A percentile compares a stretch with the other conserved stretches of the same genome.
Evolutionary conservation across 64 coral and sea anemone genomes (phyloP).

Genomic region (Montipora capricornis): DNA sequence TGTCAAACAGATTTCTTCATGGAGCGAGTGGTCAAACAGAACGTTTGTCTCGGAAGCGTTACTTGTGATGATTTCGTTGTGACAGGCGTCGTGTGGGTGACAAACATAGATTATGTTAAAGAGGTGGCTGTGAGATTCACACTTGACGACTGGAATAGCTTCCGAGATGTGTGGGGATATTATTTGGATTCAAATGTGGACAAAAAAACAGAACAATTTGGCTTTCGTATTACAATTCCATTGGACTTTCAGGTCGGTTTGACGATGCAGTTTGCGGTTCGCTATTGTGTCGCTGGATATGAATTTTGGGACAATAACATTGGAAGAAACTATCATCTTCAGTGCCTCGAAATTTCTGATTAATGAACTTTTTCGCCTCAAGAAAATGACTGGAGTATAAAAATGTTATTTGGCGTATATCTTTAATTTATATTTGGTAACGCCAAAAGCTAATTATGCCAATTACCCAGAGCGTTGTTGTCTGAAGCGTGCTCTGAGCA

Average conservation of each 20-base stretch:
- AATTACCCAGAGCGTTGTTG: background rate
- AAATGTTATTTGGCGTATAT: too few relatives aligned
- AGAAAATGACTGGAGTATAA: too few relatives aligned
- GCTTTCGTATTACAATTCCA: slow-evolving; percentile 42
- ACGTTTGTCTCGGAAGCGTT: slow-evolving; percentile 66
- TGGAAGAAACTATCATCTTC: slow-evolving; percentile 50
- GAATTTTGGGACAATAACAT: slow-evolving; percentile 87
- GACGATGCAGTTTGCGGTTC: slow-evolving; percentile 63
- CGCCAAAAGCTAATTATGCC: background rate
- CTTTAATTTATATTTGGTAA: too few relatives aligned
- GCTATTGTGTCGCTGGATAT: slow-evolving; percentile 18
- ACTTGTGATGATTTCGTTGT: slow-evolving; percentile 30
- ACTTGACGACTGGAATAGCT: slow-evolving; percentile 37
- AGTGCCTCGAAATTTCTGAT: slow-evolving; percentile 5
- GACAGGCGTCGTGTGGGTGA: slow-evolving; percentile 50
- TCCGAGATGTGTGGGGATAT: slow-evolving; percentile 64
- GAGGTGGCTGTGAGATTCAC: slow-evolving; percentile 64
- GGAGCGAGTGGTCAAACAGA: slow-evolving; percentile 3
- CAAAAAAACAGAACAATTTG: slow-evolving; percentile 62
- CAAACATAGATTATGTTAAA: slow-evolving; percentile 68
- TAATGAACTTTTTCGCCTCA: background rate
- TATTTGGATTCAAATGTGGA: slow-evolving; percentile 34
- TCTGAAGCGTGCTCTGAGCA: background rate
- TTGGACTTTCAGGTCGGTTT: slow-evolving; percentile 11
- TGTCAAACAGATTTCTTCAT: background rate